Conservation (phyloP, 2,888 invertebrate genomes). For the Dilophus febrilis region DNA sequence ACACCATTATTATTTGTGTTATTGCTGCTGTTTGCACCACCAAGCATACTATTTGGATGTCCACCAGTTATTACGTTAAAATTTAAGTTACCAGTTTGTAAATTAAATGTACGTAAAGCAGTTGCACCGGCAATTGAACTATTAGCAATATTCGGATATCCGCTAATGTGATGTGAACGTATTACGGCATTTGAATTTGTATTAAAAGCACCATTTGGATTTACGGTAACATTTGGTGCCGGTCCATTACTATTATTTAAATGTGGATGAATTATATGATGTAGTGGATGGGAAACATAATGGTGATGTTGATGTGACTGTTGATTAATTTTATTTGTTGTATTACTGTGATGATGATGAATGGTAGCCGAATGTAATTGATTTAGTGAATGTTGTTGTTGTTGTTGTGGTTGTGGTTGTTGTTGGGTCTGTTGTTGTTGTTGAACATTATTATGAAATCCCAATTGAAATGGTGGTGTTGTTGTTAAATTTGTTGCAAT, state of each 20-base stretch:
- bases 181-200: slow-evolving; percentile 12
- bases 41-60: neutral
- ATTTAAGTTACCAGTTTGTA: slow-evolving; percentile 7
- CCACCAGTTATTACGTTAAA: slow-evolving; percentile 7
- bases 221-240: slow-evolving; percentile 51
- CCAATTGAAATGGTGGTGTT: slow-evolving; percentile 12
- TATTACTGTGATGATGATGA: slow-evolving; percentile 7
- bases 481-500: slow-evolving; percentile 9
- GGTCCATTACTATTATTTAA: slow-evolving; percentile 29
- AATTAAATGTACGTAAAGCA: slow-evolving; percentile 7
- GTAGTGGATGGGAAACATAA: too few relatives aligned
- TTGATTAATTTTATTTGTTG: slow-evolving; percentile 12
- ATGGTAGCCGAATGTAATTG: slow-evolving; percentile 11
- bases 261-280: slow-evolving; percentile 21
- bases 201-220: slow-evolving; percentile 34
- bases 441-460: slow-evolving; percentile 4
- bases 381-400: slow-evolving; percentile 15
- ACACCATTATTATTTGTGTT: neutral
- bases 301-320: too few relatives aligned
- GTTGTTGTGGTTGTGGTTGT: slow-evolving; percentile 14
- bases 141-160: slow-evolving; percentile 1
- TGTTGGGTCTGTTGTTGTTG: neutral
- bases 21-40: neutral
- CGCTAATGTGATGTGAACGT: slow-evolving; percentile 4
- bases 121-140: too few relatives aligned